A percentile compares a stretch with the other conserved stretches of the same genome.
Conservation (phyloP, 37 sponge, comb jelly and placozoan genomes). For the Agelas oroides region DNA sequence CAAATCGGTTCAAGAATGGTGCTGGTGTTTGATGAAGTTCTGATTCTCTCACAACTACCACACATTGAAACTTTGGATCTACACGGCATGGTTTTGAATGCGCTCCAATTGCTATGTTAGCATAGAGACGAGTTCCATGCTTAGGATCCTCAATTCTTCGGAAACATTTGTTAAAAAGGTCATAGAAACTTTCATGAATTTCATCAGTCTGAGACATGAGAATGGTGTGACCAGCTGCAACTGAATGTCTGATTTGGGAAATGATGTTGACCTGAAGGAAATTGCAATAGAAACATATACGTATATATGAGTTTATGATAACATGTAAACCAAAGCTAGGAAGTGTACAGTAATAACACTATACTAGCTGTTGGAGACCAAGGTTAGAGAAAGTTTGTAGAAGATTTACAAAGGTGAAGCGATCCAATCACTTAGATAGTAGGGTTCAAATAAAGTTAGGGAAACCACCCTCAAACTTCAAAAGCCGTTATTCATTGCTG, state of each 20-base stretch:
- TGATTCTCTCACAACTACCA: conserved; percentile 77
- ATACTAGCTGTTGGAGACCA: too few species aligned
- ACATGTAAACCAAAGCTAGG: too few species aligned
- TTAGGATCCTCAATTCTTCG: conserved; percentile 73
- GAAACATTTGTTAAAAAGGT: conserved; percentile 88
- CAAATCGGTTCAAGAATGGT: conserved; percentile 89
- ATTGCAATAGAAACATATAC: too few species aligned
- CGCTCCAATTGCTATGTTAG: conserved; percentile 87
- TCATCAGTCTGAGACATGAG: conserved; percentile 80
- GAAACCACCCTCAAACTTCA: too few species aligned
- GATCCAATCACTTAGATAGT: too few species aligned
- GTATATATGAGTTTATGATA: too few species aligned
- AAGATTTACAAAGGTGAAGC: too few species aligned
- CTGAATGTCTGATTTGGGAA: conserved; percentile 77
- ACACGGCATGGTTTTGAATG: conserved; percentile 77
- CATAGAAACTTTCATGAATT: conserved; percentile 90
- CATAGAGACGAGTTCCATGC: conserved; percentile 43
- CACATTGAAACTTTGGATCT: conserved; percentile 83
- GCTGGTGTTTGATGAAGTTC: conserved; percentile 74
- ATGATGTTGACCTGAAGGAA: conserved; percentile 60
- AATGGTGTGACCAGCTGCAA: conserved; percentile 72
- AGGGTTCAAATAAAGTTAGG: too few species aligned
- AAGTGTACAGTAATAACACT: too few species aligned
- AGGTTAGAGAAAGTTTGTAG: too few species aligned
- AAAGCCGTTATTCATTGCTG: too few species aligned